Percentiles rank a stretch among this genome's conserved stretches.
phyloP scores from a whole-genome alignment of 1,140 invertebrate genomes.

The Drosophila jambulina region DNA sequence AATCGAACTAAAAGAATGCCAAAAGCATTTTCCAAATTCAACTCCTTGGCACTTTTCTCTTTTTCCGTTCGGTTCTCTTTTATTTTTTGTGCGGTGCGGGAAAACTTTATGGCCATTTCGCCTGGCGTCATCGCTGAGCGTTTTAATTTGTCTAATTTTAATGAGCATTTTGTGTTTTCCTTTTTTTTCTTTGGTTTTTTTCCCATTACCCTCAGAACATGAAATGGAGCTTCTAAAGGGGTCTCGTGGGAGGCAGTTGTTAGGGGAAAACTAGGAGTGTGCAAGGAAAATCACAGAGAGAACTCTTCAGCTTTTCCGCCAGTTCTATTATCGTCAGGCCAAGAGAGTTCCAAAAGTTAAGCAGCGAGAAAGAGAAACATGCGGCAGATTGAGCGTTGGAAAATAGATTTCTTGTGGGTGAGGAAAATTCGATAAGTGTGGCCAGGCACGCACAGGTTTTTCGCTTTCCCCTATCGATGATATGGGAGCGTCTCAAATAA shows the following conservation, averaged over 20 bases:
- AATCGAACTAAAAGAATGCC: conserved; percentile 80
- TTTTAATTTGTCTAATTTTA: conserved; percentile 76
- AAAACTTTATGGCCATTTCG: conserved; percentile 58
- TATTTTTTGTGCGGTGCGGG: conserved; percentile 16
- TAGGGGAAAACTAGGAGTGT: conserved; percentile 12
- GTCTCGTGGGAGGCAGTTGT: conserved; percentile 3
- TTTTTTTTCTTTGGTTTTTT: conserved; percentile 19
- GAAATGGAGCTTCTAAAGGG: conserved; percentile 17
- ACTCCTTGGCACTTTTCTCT: conserved; percentile 60
- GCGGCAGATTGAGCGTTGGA: conserved; percentile 1
- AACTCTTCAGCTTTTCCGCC: conserved; percentile 8
- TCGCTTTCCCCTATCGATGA: not conserved
- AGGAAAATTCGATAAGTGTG: conserved; percentile 40
- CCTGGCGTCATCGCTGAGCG: conserved; percentile 56
- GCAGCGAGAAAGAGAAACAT: conserved; percentile 38
- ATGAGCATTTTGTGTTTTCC: conserved; percentile 65
- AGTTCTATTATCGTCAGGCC: conserved; percentile 48
- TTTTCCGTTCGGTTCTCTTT: conserved; percentile 29
- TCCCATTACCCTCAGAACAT: not conserved
- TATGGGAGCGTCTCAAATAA: conserved; percentile 6
- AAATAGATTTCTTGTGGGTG: conserved; percentile 32
- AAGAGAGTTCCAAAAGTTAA: conserved; percentile 60
- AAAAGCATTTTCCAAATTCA: conserved; percentile 73
- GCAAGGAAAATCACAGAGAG: conserved; percentile 33
- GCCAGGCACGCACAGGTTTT: conserved; percentile 48